Conservation (phyloP, 1,140 invertebrate genomes). For the Drosophila orena region DNA sequence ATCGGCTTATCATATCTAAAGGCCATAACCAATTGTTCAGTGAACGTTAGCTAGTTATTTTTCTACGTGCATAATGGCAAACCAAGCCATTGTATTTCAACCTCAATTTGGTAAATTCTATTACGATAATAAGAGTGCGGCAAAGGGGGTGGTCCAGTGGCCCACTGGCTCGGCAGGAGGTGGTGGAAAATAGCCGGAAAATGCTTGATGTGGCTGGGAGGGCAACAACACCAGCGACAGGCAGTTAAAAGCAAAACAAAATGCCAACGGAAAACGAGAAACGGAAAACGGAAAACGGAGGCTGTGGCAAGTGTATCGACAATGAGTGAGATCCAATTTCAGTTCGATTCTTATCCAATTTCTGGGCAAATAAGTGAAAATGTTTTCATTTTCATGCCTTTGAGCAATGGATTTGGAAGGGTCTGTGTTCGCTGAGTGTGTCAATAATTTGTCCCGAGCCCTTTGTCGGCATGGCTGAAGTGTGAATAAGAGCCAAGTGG, state of each 20-base stretch:
- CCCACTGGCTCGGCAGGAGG: slow-evolving; percentile 8
- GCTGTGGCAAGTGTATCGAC: slow-evolving; percentile 65
- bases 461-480: slow-evolving; percentile 36
- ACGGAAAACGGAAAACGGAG: slow-evolving; percentile 26
- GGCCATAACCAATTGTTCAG: no score
- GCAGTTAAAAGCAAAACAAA: slow-evolving; percentile 79
- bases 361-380: slow-evolving; percentile 83
- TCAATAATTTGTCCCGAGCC: slow-evolving; percentile 70
- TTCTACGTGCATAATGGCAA: slow-evolving; percentile 3
- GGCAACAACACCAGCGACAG: slow-evolving; percentile 36
- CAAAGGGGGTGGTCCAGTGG: not conserved
- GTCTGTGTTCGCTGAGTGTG: slow-evolving; percentile 48
- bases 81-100: slow-evolving; percentile 74
- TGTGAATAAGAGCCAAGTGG: slow-evolving; percentile 65
- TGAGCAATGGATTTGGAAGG: slow-evolving; percentile 42
- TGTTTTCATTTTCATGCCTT: slow-evolving; percentile 81
- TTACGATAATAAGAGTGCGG: slow-evolving; percentile 77
- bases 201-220: slow-evolving; percentile 70
- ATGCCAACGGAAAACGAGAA: slow-evolving; percentile 32
- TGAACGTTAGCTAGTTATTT: not conserved
- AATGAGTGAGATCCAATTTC: slow-evolving; percentile 85
- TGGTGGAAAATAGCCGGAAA: slow-evolving; percentile 74
- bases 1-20: no score
- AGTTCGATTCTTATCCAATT: slow-evolving; percentile 84
- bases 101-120: slow-evolving; percentile 85